Conservation (phyloP, 2,888 invertebrate genomes). For the Agrilus mali region DNA sequence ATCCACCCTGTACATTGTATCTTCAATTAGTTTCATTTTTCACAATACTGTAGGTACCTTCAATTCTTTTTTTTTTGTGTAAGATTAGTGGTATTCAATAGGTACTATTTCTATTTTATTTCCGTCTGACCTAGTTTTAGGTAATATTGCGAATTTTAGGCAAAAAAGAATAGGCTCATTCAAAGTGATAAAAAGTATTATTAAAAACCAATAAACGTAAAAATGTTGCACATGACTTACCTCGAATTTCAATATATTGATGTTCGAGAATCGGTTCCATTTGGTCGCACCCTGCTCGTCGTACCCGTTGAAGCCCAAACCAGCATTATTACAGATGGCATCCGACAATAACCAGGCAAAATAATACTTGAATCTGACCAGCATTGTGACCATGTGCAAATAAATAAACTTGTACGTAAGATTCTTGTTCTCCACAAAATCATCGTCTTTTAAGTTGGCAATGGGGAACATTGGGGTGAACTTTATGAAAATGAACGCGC, state of each 20-base stretch:
- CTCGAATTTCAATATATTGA: constrained; percentile 80
- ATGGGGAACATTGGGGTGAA: constrained; percentile 62
- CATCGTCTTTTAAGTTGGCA: constrained; percentile 52
- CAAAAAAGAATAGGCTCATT: no score
- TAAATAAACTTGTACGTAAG: constrained; percentile 59
- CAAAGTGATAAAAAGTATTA: no score
- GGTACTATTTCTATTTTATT: no score
- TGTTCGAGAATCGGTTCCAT: constrained; percentile 91
- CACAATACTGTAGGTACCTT: no score
- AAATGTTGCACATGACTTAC: constrained; percentile 35
- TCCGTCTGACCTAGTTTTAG: no score
- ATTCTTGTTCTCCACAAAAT: constrained; percentile 47
- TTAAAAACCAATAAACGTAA: no score
- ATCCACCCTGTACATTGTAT: no score
- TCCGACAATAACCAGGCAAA: constrained; percentile 96
- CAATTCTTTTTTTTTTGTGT: no score
- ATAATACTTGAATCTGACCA: constrained; percentile 86
- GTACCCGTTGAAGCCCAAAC: constrained; percentile 79
- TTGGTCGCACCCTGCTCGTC: constrained; percentile 58
- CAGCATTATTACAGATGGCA: constrained; percentile 89
- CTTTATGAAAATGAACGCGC: constrained; percentile 58
- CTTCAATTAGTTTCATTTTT: no score
- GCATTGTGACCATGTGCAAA: constrained; percentile 59
- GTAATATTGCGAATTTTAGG: no score
- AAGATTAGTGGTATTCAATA: no score